Evolutionary conservation across 2,113 vertebrate genomes (phyloP).

Genomic region (Todiramphus saurophagus): DNA sequence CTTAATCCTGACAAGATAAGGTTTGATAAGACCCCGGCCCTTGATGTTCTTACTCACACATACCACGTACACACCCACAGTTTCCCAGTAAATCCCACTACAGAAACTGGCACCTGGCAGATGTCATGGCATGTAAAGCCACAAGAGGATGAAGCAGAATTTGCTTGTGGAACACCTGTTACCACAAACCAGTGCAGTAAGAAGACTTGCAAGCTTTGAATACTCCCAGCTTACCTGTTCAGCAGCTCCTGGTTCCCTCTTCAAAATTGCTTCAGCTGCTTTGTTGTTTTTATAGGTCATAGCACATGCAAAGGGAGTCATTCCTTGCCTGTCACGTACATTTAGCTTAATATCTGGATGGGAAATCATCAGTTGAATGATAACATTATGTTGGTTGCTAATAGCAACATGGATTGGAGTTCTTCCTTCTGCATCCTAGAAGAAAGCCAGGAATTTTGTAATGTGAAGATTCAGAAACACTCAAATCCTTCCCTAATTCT

Average conservation of each 20-base stretch:
- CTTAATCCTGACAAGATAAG: background rate
- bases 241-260: conserved; percentile 93
- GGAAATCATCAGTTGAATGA: conserved; percentile 95
- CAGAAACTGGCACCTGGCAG: background rate
- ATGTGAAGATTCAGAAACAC: background rate
- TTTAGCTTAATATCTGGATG: conserved; percentile 92
- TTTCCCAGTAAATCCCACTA: background rate
- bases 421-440: conserved; percentile 93
- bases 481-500: background rate
- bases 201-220: background rate
- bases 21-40: background rate
- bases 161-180: background rate
- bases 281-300: conserved; percentile 99
- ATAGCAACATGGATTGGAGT: conserved; percentile 94
- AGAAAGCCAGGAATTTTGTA: background rate
- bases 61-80: background rate
- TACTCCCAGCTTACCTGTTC: conserved; percentile 83
- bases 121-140: background rate
- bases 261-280: conserved; percentile 94
- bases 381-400: conserved; percentile 92
- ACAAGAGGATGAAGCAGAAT: background rate
- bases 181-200: background rate
- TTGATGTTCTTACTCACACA: background rate
- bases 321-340: conserved; percentile 91
- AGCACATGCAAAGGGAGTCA: conserved; percentile 96